Base-by-base conservation (phyloP, 64 coral and sea anemone species). In the Pocillopora damicornis region DNA sequence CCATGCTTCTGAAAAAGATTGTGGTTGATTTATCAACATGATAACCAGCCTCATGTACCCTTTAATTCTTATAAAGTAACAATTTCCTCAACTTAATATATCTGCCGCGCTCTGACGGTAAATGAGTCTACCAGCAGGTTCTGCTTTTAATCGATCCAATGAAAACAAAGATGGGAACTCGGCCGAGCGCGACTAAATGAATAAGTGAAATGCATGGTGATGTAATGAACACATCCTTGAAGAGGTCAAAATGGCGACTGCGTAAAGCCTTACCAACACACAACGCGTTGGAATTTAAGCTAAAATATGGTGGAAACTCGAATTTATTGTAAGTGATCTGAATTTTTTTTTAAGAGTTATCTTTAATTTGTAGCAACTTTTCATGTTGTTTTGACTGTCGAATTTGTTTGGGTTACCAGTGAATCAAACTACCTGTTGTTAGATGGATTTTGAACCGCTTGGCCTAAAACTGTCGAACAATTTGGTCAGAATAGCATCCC, bases 131-230 rank as follows among this genome's bases (percentile, higher is more conserved):
- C 11, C 45, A 57, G 37, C 81, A 85, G 81, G 81, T 85, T 85
- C 18, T 7, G 25, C 18, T 30, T 57, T 58, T 81, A n/a, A 83
- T 83, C 37, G 81, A 37, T 58, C 81, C 81, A 85, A 72, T 85
- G 81, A 85, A 85, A 85, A 58, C 37, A 68, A 85, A 37, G 37
- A 37, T n/a, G 14, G 36, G 26, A 14, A 85, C 37, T 71, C 81
- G 72, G 65, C 42, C 65, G 20, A 58, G 81, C 81, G 42, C 81
- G 37, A 73, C 71, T 37, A 73, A 85, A 85, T 85, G 36, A 85
- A 85, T 85, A 85, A 67, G 68, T 85, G 12, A 85, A 85, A 42
- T 37, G 9, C 35, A 26, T n/a, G n/a, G 65, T 85, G 81, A 85
- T 85, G 63, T 85, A 85, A 85, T 73, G 37, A 35, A 73, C 63